phyloP scores from a whole-genome alignment of 2,113 vertebrate genomes.

The Xyliphius kryptos region DNA sequence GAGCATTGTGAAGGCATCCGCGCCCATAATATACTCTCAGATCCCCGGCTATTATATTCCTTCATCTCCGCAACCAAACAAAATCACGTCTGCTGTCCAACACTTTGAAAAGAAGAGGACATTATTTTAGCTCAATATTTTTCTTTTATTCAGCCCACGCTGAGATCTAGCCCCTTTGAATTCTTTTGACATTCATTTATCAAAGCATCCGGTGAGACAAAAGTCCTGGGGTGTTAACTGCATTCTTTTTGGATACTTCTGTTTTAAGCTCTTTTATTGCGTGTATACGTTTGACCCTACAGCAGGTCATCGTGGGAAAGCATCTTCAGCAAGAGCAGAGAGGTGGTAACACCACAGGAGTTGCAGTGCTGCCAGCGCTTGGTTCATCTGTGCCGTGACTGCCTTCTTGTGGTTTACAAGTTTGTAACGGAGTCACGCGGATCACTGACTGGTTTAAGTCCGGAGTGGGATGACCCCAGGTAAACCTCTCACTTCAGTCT shows the following conservation, averaged over 20 bases:
- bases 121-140: slow-evolving; percentile 19
- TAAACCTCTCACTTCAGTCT: slow-evolving; percentile 56
- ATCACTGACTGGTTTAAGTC: slow-evolving; percentile 72
- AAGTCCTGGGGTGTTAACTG: slow-evolving; percentile 11
- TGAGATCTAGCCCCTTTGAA: slow-evolving; percentile 15
- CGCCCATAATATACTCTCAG: slow-evolving; percentile 37
- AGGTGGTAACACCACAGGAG: slow-evolving; percentile 77
- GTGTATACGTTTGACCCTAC: slow-evolving; percentile 4
- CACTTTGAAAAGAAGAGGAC: slow-evolving; percentile 36
- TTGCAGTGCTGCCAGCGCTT: slow-evolving; percentile 89
- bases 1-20: slow-evolving; percentile 45
- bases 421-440: slow-evolving; percentile 81
- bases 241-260: slow-evolving; percentile 3
- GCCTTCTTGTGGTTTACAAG: slow-evolving; percentile 92
- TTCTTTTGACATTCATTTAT: no score
- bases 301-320: slow-evolving; percentile 87
- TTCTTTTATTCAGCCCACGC: slow-evolving; percentile 7
- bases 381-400: slow-evolving; percentile 91
- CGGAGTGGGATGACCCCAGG: slow-evolving; percentile 89
- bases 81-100: no score
- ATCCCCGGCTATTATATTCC: slow-evolving; percentile 34
- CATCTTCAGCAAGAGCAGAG: slow-evolving; percentile 83
- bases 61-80: slow-evolving; percentile 40
- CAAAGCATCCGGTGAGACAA: slow-evolving; percentile 12
- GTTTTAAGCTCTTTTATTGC: neutral